phyloP scores from a whole-genome alignment of 2,113 vertebrate species.

The Cheirogaleus medius region DNA sequence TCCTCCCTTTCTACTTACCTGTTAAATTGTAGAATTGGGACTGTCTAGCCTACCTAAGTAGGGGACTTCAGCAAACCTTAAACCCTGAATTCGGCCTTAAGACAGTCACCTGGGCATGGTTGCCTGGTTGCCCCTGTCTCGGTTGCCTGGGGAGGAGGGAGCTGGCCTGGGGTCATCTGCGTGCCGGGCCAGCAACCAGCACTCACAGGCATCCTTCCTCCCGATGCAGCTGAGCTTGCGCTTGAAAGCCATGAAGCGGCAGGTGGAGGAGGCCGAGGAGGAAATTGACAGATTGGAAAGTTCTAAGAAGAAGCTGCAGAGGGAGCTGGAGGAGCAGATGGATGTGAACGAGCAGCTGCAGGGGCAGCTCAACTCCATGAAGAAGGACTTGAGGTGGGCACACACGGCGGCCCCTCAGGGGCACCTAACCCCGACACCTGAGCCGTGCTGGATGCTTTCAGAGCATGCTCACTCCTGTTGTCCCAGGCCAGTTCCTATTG shows the following conservation, averaged over 20 bases:
- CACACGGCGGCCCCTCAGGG: fast-evolving
- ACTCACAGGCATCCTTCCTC: neutral
- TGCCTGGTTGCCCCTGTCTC: fast-evolving
- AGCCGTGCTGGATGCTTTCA: fast-evolving
- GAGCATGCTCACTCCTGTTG: neutral
- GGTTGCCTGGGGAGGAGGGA: neutral
- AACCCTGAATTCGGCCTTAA: neutral
- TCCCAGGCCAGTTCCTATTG: fast-evolving
- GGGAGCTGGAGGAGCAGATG: constrained; percentile 96
- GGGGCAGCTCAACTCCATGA: constrained; percentile 91
- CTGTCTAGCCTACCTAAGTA: neutral
- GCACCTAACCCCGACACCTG: fast-evolving
- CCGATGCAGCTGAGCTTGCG: constrained; percentile 92
- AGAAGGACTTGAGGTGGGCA: constrained; percentile 92
- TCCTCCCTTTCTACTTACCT: neutral
- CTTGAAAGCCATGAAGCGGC: constrained; percentile 96
- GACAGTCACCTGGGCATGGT: neutral
- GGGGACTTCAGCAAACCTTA: neutral
- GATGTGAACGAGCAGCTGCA: constrained; percentile 95
- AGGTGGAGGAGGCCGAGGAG: constrained; percentile 97
- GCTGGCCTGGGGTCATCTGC: neutral
- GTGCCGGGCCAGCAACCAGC: fast-evolving
- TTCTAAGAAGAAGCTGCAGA: constrained; percentile 92
- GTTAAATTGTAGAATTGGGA: fast-evolving
- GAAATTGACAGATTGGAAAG: constrained; percentile 96